Percentiles rank a stretch among this genome's conserved stretches.
phyloP scores from a whole-genome alignment of 2,888 invertebrate species.

The Dorcus hopei region DNA sequence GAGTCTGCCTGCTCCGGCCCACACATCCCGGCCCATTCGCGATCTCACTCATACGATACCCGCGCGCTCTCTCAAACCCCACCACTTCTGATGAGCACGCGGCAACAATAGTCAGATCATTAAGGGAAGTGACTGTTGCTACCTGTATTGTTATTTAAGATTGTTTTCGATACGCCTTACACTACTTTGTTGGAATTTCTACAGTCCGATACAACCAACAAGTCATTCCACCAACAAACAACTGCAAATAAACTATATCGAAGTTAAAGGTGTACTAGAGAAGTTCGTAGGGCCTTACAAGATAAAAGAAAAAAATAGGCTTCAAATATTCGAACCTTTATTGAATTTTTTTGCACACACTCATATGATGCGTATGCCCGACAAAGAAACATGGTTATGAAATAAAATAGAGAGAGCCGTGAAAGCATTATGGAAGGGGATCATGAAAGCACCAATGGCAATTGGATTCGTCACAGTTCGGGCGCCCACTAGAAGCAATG shows the following conservation, averaged over 20 bases:
- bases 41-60: slow-evolving; percentile 41
- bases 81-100: slow-evolving; percentile 33
- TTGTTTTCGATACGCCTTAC: slow-evolving; percentile 17
- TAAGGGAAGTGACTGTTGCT: slow-evolving; percentile 46
- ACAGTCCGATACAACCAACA: not conserved
- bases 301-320: not conserved
- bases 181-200: not conserved
- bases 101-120: slow-evolving; percentile 45
- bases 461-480: slow-evolving; percentile 58
- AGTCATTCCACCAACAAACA: not conserved
- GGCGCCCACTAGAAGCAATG: slow-evolving; percentile 48
- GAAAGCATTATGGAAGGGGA: slow-evolving; percentile 45
- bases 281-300: not conserved
- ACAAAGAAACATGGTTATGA: slow-evolving; percentile 9
- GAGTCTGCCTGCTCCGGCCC: slow-evolving; percentile 54
- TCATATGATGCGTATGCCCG: slow-evolving; percentile 5
- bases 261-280: not conserved
- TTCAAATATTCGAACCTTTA: not conserved
- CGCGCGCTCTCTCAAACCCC: slow-evolving; percentile 40
- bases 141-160: slow-evolving; percentile 42
- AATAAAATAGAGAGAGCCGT: slow-evolving; percentile 14
- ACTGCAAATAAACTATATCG: not conserved
- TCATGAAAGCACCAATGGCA: slow-evolving; percentile 58
- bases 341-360: slow-evolving; percentile 2
- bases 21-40: slow-evolving; percentile 48